phyloP scores from a whole-genome alignment of 2,797 vertebrate genomes.

The Fratercula arctica region DNA sequence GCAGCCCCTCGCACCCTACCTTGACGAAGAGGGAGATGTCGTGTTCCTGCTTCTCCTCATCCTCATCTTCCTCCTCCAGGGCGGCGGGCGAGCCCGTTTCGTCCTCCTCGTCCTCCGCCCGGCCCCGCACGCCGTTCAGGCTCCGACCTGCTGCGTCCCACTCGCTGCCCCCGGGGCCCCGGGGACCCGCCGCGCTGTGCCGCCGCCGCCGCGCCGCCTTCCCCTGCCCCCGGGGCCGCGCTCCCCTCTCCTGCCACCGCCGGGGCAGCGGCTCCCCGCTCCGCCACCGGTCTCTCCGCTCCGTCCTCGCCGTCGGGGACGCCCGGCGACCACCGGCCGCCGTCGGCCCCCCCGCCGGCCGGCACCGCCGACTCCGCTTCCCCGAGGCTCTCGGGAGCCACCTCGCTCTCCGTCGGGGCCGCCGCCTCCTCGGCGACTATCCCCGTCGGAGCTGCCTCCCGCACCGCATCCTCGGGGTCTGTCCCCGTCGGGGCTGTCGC shows the following conservation, averaged over 20 bases:
- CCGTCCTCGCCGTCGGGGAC: background rate
- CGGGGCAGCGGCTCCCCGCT: background rate
- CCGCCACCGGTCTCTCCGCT: background rate
- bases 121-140: constrained; percentile 20
- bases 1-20: constrained; percentile 51
- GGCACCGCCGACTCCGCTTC: background rate
- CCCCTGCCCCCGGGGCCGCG: background rate
- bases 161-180: background rate
- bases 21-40: constrained; percentile 83
- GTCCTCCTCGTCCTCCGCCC: background rate
- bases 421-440: background rate
- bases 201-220: background rate
- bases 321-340: background rate
- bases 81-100: background rate
- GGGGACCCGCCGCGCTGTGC: background rate
- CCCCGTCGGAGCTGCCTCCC: background rate
- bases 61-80: background rate
- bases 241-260: background rate
- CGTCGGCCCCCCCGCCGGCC: background rate
- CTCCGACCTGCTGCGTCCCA: background rate
- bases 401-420: background rate
- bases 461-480: background rate
- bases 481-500: rapidly evolving
- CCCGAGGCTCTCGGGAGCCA: background rate
- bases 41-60: constrained; percentile 65